A percentile compares a stretch with the other conserved stretches of the same genome.
These are phyloP conservation scores for Sphaerophoria taeniata DNA, from an alignment of 2,888 invertebrate genomes.

Conservation along the genomic window DNA sequence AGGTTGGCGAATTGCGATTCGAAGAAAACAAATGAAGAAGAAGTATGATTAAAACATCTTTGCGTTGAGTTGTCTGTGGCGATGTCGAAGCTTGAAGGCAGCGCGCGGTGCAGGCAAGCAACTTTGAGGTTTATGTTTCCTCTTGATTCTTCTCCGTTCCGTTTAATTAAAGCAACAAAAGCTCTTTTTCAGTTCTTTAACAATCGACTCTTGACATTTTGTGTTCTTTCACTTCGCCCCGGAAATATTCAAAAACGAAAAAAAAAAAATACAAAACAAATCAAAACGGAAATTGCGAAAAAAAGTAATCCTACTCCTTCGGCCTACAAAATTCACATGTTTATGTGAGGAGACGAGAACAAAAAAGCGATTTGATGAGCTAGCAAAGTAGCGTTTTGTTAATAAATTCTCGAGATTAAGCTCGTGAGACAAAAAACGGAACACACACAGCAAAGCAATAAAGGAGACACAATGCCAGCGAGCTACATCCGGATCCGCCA, in stretches of 20 bases:
- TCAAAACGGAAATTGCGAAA: conserved; percentile 17
- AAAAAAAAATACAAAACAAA: background rate
- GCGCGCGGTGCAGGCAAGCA: background rate
- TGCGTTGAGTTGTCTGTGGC: background rate
- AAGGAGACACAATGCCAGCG: conserved; percentile 18
- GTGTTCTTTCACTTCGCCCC: conserved; percentile 2
- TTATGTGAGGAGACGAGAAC: background rate
- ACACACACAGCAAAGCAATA: background rate
- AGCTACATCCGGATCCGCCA: conserved; percentile 13
- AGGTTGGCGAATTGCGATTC: background rate
- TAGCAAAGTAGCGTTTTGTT: conserved; percentile 7
- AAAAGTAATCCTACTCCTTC: conserved; percentile 3
- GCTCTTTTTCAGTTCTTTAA: conserved; percentile 7
- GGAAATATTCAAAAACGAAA: conserved; percentile 10
- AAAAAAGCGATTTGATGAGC: background rate
- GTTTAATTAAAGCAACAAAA: conserved; percentile 59
- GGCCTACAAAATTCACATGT: background rate
- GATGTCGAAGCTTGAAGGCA: too few species aligned
- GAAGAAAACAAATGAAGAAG: conserved; percentile 4
- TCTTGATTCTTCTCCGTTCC: conserved; percentile 38
- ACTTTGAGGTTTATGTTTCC: conserved; percentile 27
- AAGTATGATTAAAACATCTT: conserved; percentile 8
- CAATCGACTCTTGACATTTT: conserved; percentile 25
- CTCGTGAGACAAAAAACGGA: background rate
- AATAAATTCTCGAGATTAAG: conserved; percentile 28